Evolutionary conservation across 1,140 invertebrate species (phyloP).

Genomic region (Drosophila dunni): DNA sequence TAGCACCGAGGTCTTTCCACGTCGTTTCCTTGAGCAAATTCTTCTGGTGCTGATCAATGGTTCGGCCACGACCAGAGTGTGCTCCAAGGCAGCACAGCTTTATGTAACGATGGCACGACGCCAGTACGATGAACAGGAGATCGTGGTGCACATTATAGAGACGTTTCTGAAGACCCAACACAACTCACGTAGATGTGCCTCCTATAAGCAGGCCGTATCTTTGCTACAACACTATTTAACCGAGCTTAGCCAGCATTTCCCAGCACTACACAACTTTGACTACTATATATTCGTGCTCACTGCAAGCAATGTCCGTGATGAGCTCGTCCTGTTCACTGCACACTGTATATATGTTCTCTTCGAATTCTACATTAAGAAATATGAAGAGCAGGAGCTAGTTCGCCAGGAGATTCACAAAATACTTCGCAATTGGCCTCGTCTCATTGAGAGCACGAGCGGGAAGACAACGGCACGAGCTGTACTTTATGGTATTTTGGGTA

Average conservation of each 20-base stretch:
- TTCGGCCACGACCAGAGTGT: background rate
- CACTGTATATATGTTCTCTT: constrained; percentile 48
- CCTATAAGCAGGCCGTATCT: constrained; percentile 23
- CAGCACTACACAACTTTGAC: constrained; percentile 30
- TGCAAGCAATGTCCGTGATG: constrained; percentile 14
- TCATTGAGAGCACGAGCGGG: constrained; percentile 9
- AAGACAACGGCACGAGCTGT: constrained; percentile 26
- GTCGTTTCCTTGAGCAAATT: constrained; percentile 50
- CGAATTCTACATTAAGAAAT: constrained; percentile 33
- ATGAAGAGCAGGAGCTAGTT: constrained; percentile 17
- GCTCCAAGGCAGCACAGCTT: constrained; percentile 41
- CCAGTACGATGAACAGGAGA: constrained; percentile 30
- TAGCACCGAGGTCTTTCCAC: constrained; percentile 51
- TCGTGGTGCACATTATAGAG: constrained; percentile 59
- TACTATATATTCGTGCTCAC: constrained; percentile 31
- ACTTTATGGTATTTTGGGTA: constrained; percentile 47
- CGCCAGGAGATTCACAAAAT: constrained; percentile 39
- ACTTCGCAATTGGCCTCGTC: constrained; percentile 34
- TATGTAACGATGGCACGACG: constrained; percentile 56
- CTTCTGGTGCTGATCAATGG: constrained; percentile 45
- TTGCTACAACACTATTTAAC: constrained; percentile 37
- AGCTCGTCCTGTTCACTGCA: constrained; percentile 50
- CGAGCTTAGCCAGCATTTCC: constrained; percentile 31
- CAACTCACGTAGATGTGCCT: constrained; percentile 1
- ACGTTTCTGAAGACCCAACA: constrained; percentile 40